A percentile compares a stretch with the other conserved stretches of the same genome.
Conservation (phyloP, 1,140 invertebrate genomes). For the Leptinotarsa texana region DNA sequence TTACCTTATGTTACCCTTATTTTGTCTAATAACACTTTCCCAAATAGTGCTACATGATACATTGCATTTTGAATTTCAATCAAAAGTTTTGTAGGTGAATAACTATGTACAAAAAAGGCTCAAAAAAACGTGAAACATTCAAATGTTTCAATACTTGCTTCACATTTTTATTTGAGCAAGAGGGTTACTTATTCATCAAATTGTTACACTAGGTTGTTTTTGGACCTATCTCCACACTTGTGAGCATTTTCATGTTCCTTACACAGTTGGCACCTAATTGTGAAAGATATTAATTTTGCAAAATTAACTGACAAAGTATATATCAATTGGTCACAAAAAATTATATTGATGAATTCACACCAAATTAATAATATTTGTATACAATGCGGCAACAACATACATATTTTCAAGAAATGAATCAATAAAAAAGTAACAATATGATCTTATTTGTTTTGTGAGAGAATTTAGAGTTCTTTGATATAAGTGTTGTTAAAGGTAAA, state of each 20-base stretch:
- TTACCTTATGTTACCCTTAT: slow-evolving; percentile 28
- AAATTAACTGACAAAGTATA: too few species aligned
- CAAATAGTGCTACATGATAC: slow-evolving; percentile 27
- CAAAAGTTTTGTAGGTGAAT: not conserved
- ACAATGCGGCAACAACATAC: not conserved
- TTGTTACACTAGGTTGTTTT: slow-evolving; percentile 40
- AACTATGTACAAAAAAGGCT: too few species aligned
- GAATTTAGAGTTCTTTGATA: too few species aligned
- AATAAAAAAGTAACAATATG: too few species aligned
- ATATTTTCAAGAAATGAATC: not conserved
- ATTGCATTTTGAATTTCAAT: slow-evolving; percentile 27
- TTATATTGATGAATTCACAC: slow-evolving; percentile 34
- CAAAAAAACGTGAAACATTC: too few species aligned
- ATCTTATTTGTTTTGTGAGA: too few species aligned
- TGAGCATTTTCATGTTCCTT: slow-evolving; percentile 47
- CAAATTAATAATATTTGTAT: slow-evolving; percentile 20
- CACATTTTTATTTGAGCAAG: too few species aligned
- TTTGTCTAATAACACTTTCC: slow-evolving; percentile 24
- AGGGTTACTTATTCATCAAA: slow-evolving; percentile 9
- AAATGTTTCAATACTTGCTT: too few species aligned
- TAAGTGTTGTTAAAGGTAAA: too few species aligned
- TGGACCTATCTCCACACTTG: slow-evolving; percentile 47
- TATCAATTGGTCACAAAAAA: slow-evolving; percentile 6
- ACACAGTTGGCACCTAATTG: slow-evolving; percentile 44
- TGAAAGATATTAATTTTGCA: not conserved